phyloP scores from a whole-genome alignment of 2,797 vertebrate genomes.

The Danio tinwini region DNA sequence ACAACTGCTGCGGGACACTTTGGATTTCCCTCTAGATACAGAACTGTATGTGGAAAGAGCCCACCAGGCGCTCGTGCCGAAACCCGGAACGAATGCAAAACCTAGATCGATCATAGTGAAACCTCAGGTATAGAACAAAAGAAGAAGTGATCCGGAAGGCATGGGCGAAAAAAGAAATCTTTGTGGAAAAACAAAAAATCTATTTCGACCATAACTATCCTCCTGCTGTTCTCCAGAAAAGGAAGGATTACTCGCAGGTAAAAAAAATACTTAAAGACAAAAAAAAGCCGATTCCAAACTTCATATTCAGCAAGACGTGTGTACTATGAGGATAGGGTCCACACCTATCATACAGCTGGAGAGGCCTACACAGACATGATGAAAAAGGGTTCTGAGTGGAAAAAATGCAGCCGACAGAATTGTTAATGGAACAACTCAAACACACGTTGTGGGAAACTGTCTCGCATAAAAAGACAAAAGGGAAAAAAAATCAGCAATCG shows the following conservation, averaged over 20 bases:
- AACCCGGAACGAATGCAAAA: not conserved
- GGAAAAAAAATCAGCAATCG: too few species aligned
- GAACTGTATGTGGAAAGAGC: slow-evolving; percentile 32
- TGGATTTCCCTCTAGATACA: slow-evolving; percentile 21
- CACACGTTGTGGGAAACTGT: too few species aligned
- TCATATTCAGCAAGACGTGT: slow-evolving; percentile 22
- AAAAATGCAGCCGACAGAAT: too few species aligned
- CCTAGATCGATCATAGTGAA: slow-evolving; percentile 42
- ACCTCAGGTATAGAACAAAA: not conserved
- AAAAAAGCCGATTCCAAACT: slow-evolving; percentile 33
- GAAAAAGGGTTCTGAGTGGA: not conserved
- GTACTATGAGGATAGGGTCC: not conserved
- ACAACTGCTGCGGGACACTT: too few species aligned
- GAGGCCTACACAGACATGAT: not conserved
- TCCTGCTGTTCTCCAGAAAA: slow-evolving; percentile 33
- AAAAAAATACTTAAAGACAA: slow-evolving; percentile 31
- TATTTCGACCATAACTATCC: slow-evolving; percentile 17
- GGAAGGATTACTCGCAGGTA: slow-evolving; percentile 42
- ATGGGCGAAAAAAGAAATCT: slow-evolving; percentile 18
- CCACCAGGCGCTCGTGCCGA: slow-evolving; percentile 5
- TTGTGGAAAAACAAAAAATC: not conserved
- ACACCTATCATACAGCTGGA: not conserved
- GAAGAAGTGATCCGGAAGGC: slow-evolving; percentile 33
- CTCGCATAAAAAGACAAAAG: too few species aligned
- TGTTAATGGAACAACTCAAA: too few species aligned